Conservation (phyloP, 2,113 vertebrate genomes). For the Leiothrix lutea region DNA sequence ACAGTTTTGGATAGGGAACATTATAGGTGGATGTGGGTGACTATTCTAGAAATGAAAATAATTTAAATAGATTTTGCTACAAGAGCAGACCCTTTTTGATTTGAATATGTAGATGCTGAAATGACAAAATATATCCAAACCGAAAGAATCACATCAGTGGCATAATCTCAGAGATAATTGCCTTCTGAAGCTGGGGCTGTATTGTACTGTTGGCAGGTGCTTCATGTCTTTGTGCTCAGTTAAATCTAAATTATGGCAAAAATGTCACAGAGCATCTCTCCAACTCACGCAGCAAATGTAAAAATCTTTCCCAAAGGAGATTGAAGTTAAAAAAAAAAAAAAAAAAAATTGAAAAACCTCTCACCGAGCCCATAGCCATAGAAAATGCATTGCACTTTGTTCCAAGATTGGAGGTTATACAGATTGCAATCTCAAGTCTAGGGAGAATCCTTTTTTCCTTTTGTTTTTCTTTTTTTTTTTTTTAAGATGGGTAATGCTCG, state of each 20-base stretch:
- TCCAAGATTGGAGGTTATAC: background rate
- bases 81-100: background rate
- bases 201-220: background rate
- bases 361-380: fast-evolving
- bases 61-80: background rate
- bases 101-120: background rate
- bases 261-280: background rate
- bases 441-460: background rate
- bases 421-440: background rate
- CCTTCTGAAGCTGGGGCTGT: background rate
- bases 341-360: background rate
- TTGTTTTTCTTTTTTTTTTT: background rate
- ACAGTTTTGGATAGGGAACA: background rate
- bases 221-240: background rate
- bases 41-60: background rate
- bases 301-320: background rate
- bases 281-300: background rate
- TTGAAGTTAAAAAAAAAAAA: background rate
- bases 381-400: background rate
- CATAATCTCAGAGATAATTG: background rate
- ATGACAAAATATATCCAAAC: background rate
- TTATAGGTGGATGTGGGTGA: background rate
- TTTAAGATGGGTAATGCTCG: background rate
- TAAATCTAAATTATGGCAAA: background rate
- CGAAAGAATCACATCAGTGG: background rate